Evolutionary conservation across 2,888 invertebrate species (phyloP).

Genomic region (Piscicola geometra): DNA sequence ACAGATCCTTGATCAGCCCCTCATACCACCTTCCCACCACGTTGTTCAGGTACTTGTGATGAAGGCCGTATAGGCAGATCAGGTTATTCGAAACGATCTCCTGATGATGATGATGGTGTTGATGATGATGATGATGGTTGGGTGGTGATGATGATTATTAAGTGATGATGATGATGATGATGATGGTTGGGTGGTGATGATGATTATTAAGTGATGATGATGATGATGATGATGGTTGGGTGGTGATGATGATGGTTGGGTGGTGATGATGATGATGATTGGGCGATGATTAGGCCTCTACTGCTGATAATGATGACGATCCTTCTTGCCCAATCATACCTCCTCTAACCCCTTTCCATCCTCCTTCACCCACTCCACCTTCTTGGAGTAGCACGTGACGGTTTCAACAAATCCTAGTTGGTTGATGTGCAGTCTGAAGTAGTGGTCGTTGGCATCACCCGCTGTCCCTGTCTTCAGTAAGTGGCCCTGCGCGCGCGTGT

Average conservation of each 20-base stretch:
- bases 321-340: neutral
- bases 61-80: constrained; percentile 67
- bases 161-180: neutral
- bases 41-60: constrained; percentile 69
- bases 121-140: neutral
- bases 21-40: constrained; percentile 63
- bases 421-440: constrained; percentile 54
- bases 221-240: neutral
- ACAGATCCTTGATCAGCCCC: constrained; percentile 63
- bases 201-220: neutral
- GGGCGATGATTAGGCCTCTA: neutral
- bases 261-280: neutral
- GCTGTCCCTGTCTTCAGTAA: constrained; percentile 50
- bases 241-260: neutral
- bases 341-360: neutral
- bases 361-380: constrained; percentile 44
- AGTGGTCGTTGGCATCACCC: constrained; percentile 46
- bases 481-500: constrained; percentile 46
- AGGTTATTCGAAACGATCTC: constrained; percentile 55
- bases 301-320: neutral
- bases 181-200: neutral
- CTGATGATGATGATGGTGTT: neutral
- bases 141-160: neutral
- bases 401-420: constrained; percentile 54
- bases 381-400: constrained; percentile 52